Evolutionary conservation across 2,797 vertebrate species (phyloP), one percentile per base, ranked within the genome.

Genomic region (Lepidocolaptes lacrymiger): DNA sequence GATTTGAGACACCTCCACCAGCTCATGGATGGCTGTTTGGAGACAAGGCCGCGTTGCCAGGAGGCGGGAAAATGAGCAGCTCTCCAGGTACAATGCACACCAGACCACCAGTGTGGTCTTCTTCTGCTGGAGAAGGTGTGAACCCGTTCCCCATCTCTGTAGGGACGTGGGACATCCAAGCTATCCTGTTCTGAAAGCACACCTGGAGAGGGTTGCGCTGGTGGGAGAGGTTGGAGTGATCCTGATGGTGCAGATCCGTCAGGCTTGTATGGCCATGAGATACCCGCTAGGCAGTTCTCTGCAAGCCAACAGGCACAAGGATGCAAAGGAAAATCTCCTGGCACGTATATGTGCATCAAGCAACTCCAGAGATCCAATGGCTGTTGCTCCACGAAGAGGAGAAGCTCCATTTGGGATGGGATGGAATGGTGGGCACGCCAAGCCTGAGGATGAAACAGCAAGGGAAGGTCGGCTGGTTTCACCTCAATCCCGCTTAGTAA

Each of bases 301-400:
- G 58, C 20, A 13, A 0, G 5, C 49, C 8, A 68, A 16, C 20
- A 39, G 39, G 20, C 1, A 1, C 28, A 39, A 32, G 16, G 55
- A 39, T 0, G 0, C 0, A 1, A 32, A 67, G 17, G 17, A 23
- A 43, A 17, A 75, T 3, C 34, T 72, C 34, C 23, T 6, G 28
- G 43, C 2, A 7, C 17, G 9, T 21, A 6, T 0, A 2, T 1
- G 15, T 0, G 12, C 28, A 23, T 12, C 1, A 1, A 58, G 55
- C 1, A 1, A 26, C 22, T 39, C n/a, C 27, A 22, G 54, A 37
- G 30, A 16, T 5, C 4, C 2, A 56, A 11, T 0, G 16, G 27
- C 1, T 1, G 2, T 6, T 17, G 27, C 30, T 46, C 34, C 8
- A 10, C 0, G 0, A 36, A 3, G 6, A 66, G 14, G 26, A 32